Evolutionary conservation across 2,888 invertebrate species (phyloP).

Genomic region (Chrysolina americana): DNA sequence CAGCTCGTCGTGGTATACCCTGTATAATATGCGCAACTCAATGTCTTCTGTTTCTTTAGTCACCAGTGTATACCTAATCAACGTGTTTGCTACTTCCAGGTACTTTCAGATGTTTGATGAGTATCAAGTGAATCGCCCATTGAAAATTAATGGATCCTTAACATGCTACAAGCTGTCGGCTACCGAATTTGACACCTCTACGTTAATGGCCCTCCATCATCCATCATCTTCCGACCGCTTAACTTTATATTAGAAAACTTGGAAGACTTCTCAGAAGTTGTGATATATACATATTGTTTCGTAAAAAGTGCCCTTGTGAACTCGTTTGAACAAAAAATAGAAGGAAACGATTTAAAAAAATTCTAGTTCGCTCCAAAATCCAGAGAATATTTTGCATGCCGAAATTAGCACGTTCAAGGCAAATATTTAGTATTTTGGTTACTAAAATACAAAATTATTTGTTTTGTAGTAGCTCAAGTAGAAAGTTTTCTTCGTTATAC

Average conservation of each 20-base stretch:
- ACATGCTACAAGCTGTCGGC: slow-evolving; percentile 2
- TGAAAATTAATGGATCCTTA: slow-evolving; percentile 6
- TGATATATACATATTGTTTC: not conserved
- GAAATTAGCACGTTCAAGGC: too few relatives aligned
- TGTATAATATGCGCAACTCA: too few relatives aligned
- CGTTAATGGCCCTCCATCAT: not conserved
- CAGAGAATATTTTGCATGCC: too few relatives aligned
- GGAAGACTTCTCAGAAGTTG: not conserved
- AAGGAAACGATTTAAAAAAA: too few relatives aligned
- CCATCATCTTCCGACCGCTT: slow-evolving; percentile 3
- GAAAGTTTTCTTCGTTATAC: too few relatives aligned
- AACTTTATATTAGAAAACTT: slow-evolving; percentile 9
- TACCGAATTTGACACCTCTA: not conserved
- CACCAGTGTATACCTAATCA: not conserved
- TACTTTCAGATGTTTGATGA: not conserved
- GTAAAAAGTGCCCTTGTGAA: not conserved
- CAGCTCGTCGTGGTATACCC: too few relatives aligned
- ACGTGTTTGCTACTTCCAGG: not conserved
- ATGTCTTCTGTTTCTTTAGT: too few relatives aligned
- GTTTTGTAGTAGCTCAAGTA: too few relatives aligned
- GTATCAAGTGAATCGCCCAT: not conserved
- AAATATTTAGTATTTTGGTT: too few relatives aligned
- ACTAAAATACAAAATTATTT: too few relatives aligned
- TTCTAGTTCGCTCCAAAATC: too few relatives aligned
- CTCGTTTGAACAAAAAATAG: too few relatives aligned